Conservation (phyloP, 1,140 invertebrate genomes). For the Mesaphorura yosii region DNA sequence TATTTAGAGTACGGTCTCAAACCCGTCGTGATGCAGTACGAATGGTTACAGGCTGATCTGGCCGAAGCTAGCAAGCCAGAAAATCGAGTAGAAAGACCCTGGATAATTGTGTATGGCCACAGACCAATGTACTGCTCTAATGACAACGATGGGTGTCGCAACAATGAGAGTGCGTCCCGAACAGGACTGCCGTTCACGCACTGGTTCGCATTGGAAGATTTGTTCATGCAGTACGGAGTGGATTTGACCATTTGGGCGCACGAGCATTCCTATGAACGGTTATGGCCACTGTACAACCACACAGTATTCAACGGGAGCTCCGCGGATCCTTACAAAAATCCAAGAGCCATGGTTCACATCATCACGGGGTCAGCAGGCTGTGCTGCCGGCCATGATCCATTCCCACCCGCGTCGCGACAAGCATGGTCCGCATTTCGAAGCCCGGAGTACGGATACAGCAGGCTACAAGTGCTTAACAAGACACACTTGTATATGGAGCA, state of each 20-base stretch:
- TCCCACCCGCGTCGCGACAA: slow-evolving; percentile 43
- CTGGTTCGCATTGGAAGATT: slow-evolving; percentile 50
- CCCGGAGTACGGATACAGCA: slow-evolving; percentile 85
- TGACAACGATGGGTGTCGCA: slow-evolving; percentile 74
- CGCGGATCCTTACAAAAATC: slow-evolving; percentile 67
- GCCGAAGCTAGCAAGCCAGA: slow-evolving; percentile 43
- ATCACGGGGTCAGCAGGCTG: slow-evolving; percentile 78
- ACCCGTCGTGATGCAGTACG: slow-evolving; percentile 69
- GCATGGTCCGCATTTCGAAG: slow-evolving; percentile 60
- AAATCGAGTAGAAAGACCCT: slow-evolving; percentile 58
- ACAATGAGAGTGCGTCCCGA: no score
- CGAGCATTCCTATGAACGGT: slow-evolving; percentile 87
- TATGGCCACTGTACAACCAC: slow-evolving; percentile 84
- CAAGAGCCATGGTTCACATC: slow-evolving; percentile 80
- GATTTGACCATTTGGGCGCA: slow-evolving; percentile 93
- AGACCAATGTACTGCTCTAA: slow-evolving; percentile 95
- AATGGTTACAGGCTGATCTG: slow-evolving; percentile 78
- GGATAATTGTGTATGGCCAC: slow-evolving; percentile 88
- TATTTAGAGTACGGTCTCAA: slow-evolving; percentile 77
- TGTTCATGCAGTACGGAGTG: slow-evolving; percentile 78
- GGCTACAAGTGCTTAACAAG: slow-evolving; percentile 63
- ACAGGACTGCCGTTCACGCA: slow-evolving; percentile 49
- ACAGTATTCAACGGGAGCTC: slow-evolving; percentile 69
- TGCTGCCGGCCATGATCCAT: background rate
- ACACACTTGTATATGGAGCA: slow-evolving; percentile 86